phyloP scores from a whole-genome alignment of 2,113 vertebrate species.

The Lipotes vexillifer region DNA sequence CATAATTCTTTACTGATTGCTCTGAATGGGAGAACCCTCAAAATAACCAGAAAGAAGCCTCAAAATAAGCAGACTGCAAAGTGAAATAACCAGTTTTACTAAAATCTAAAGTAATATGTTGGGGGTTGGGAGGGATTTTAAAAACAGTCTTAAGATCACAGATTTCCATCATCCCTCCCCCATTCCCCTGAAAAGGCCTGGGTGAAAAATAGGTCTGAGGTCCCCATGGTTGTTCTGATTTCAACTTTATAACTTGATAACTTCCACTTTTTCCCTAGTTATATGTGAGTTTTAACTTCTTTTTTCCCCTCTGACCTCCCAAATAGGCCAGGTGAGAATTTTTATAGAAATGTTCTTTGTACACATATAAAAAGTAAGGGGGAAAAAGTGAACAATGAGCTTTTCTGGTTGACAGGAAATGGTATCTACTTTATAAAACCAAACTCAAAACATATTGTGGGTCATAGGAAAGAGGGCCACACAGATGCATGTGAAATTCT shows the following conservation, averaged over 20 bases:
- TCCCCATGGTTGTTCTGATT: not conserved
- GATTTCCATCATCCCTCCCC: not conserved
- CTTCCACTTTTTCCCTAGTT: not conserved
- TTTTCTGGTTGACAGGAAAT: slow-evolving; percentile 38
- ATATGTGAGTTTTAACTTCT: not conserved
- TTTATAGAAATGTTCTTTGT: slow-evolving; percentile 46
- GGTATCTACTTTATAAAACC: not conserved
- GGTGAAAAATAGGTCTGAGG: not conserved
- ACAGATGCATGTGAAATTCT: not conserved
- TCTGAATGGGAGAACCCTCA: not conserved
- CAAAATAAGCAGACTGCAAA: not conserved
- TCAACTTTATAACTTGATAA: slow-evolving; percentile 22
- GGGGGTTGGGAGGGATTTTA: not conserved
- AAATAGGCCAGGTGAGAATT: slow-evolving; percentile 33
- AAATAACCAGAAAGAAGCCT: not conserved
- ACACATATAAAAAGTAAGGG: slow-evolving; percentile 37
- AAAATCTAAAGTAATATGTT: not conserved
- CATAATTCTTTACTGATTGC: not conserved
- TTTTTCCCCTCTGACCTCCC: not conserved
- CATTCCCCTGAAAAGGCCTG: not conserved
- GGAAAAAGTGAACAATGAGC: not conserved
- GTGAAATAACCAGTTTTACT: not conserved
- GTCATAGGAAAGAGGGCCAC: not conserved
- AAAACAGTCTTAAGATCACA: not conserved
- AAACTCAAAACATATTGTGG: not conserved